Evolutionary conservation across 2,797 vertebrate species (phyloP), one percentile per base, ranked within the genome.

Genomic region (Chaetodon trifasciatus): DNA sequence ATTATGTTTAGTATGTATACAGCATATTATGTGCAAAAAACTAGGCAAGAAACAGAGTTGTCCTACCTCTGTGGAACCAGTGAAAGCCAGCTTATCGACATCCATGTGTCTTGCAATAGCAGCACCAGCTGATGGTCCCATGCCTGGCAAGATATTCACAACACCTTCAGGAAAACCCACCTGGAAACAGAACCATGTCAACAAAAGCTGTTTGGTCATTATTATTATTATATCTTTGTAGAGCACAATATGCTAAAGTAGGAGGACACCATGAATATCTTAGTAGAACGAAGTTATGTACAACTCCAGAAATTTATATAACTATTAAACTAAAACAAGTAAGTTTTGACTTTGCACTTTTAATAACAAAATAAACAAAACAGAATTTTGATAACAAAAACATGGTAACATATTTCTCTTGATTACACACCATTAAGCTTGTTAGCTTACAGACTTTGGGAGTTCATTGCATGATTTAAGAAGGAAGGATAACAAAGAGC

Each of bases 141-240:
- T 96, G 53, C 98, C 98, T 6, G 97, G 89, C 85, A 99, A 47
- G 66, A 99, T 97, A 70, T 99, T 99, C 76, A 99, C 98, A 66
- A 99, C 98, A 0, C 98, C 98, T 5, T 97, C 96, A 6, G 98
- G 98, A 78, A 99, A 99, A 32, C 98, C 98, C 21, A 98, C 98
- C 98, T 94, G 68, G 0, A 69, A 80, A 66, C 40, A 82, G 6
- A 77, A 32, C 3, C 50, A 49, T 8, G 35, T 32, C 67, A 53
- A 40, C 1, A 73, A 23, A 24, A 16, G 24, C n/a, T 40, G 23
- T 12, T 0, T n/a, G 16, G 15, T 47, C 12, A 21, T 23, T 16
- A 15, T 50, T 28, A 67, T 28, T n/a, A n/a, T 1, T 13, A 19
- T 3, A 70, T 71, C 32, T 49, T 13, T 56, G 35, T 16, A 23